These are phyloP conservation scores for Toxostoma redivivum DNA, from an alignment of 2,113 vertebrate genomes.

Conservation along the genomic window DNA sequence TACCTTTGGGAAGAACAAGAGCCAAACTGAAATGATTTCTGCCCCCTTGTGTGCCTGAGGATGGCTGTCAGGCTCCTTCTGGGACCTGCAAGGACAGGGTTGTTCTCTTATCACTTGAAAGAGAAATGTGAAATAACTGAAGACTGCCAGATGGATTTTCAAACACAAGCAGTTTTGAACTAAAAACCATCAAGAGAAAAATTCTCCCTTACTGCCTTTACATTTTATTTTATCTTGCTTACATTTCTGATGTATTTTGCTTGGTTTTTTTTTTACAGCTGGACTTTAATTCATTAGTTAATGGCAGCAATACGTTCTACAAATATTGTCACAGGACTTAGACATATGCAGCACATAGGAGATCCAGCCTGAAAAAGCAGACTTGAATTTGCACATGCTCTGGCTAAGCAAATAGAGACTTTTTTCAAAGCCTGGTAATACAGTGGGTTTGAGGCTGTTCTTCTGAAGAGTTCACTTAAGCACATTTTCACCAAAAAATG, in stretches of 20 bases:
- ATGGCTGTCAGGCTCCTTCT: neutral
- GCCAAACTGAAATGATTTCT: neutral
- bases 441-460: neutral
- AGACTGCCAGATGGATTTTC: neutral
- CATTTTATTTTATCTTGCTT: neutral
- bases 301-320: neutral
- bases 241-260: neutral
- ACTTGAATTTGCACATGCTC: neutral
- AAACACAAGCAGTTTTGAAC: neutral
- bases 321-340: neutral
- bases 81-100: neutral
- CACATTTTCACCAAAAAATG: neutral
- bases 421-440: neutral
- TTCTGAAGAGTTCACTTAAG: neutral
- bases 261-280: neutral
- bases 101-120: neutral
- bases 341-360: neutral
- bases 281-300: neutral
- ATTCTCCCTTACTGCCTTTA: neutral
- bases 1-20: neutral
- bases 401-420: neutral
- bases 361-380: neutral
- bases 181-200: neutral
- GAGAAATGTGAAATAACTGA: neutral
- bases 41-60: neutral